These are phyloP conservation scores for Oophaga pumilio DNA, from an alignment of 2,113 vertebrate species.

Conservation along the genomic window DNA sequence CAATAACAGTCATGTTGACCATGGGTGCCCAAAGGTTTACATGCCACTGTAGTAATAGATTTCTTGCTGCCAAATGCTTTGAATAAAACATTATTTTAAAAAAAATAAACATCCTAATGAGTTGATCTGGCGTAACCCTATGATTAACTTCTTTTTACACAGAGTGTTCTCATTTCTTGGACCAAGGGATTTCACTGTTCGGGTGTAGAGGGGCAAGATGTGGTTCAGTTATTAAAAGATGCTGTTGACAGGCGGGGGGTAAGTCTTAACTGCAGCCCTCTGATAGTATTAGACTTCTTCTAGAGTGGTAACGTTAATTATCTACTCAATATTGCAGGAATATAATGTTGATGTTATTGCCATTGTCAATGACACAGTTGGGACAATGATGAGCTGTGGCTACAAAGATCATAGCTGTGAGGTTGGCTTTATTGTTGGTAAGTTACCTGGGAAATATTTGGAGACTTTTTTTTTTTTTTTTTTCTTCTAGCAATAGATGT, in stretches of 20 bases:
- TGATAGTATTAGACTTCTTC: background rate
- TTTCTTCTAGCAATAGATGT: background rate
- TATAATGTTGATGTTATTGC: conserved; percentile 74
- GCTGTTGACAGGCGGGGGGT: conserved; percentile 78
- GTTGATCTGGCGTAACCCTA: background rate
- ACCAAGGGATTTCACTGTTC: conserved; percentile 83
- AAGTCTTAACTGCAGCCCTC: conserved; percentile 42
- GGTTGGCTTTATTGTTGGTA: conserved; percentile 79
- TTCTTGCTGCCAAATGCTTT: background rate
- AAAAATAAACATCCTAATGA: background rate
- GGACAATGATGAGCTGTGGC: conserved; percentile 84
- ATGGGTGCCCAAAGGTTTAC: no score
- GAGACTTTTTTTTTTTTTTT: no score
- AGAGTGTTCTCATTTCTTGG: conserved; percentile 86
- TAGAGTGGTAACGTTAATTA: background rate
- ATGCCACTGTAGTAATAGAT: no score
- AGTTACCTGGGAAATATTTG: conserved; percentile 55
- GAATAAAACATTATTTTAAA: background rate
- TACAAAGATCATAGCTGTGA: conserved; percentile 71
- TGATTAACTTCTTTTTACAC: background rate
- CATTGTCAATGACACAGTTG: conserved; percentile 84
- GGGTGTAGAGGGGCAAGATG: conserved; percentile 78
- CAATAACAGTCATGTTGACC: no score
- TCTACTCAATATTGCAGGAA: conserved; percentile 65
- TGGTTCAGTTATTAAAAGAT: conserved; percentile 76